Evolutionary conservation across 1,140 invertebrate genomes (phyloP), one percentile per base, ranked within the genome.

Genomic region (Samia ricini): DNA sequence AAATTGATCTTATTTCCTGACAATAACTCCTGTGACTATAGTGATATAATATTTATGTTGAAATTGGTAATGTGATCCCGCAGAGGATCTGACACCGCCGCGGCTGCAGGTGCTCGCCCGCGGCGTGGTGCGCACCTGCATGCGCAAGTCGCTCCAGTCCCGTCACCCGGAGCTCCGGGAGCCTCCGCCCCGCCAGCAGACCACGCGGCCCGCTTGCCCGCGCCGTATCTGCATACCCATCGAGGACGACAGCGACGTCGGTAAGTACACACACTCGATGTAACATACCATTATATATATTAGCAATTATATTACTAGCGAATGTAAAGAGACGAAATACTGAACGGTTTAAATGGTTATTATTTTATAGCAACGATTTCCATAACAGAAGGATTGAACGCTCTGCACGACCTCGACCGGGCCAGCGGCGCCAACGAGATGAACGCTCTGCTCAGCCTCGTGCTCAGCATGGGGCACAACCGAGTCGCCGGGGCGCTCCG

Each of bases 381-480:
- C 59, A 18, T 23, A 33, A n/a, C 74, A 89, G 86, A 83, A 48
- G 83, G 77, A 8, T 72, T 90, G 33, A 83, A 87, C 66, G 75
- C 74, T 12, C 74, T 91, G 0, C 89, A 90, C 76, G 88, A 90
- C 55, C 64, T 91, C 60, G 82, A 89, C 64, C 64, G 65, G 4
- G 76, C 78, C 59, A 80, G 64, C 52, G 90, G 90, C n/a, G 84
- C 83, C 4, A 80, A 83, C 63, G 90, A 91, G 68, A 90, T 91
- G 88, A 91, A 91, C 67, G 90, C 90, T 5, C 76, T 91, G 0
- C 70, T 91, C n/a, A 86, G 81, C 58, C 78, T 90, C 22, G 88
- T 91, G 29, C 79, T 91, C 23, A 85, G 79, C 60, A 90, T 90
- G 88, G 88, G 87, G 10, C 77, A 85, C 52, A 83, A 84, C 69